These are phyloP conservation scores for Tursiops truncatus DNA, from an alignment of 2,113 vertebrate species.

Conservation along the genomic window DNA sequence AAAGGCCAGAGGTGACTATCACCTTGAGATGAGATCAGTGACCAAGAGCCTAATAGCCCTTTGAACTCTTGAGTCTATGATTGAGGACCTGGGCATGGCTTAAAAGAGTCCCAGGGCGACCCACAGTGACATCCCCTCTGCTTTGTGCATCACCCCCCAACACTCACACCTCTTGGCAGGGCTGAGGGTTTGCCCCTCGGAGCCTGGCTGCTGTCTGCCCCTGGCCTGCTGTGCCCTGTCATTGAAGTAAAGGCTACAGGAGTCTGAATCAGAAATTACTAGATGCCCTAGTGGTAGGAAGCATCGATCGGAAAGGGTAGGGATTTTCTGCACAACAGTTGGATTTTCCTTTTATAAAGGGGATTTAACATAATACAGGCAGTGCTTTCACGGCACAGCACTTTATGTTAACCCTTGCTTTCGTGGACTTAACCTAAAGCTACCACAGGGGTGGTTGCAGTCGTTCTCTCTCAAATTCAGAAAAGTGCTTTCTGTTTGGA, in stretches of 20 bases:
- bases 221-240: slow-evolving; percentile 89
- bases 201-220: slow-evolving; percentile 70
- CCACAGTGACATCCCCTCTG: neutral
- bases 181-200: slow-evolving; percentile 56
- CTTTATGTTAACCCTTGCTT: slow-evolving; percentile 73
- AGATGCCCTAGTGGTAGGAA: slow-evolving; percentile 86
- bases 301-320: slow-evolving; percentile 91
- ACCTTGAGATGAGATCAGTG: slow-evolving; percentile 88
- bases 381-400: slow-evolving; percentile 51
- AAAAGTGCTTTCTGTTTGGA: slow-evolving; percentile 52
- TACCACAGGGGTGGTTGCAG: slow-evolving; percentile 29
- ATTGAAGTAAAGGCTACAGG: slow-evolving; percentile 87
- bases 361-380: slow-evolving; percentile 88
- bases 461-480: neutral
- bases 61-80: slow-evolving; percentile 87
- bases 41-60: slow-evolving; percentile 81
- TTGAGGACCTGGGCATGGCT: slow-evolving; percentile 82
- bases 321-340: slow-evolving; percentile 89
- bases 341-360: slow-evolving; percentile 89
- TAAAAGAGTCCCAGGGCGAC: slow-evolving; percentile 72
- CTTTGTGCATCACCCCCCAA: neutral
- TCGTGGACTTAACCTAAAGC: slow-evolving; percentile 65
- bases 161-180: neutral
- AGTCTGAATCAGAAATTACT: slow-evolving; percentile 89
- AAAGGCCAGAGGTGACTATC: slow-evolving; percentile 89